phyloP scores from a whole-genome alignment of 1,140 invertebrate genomes.

The Chionoecetes opilio region DNA sequence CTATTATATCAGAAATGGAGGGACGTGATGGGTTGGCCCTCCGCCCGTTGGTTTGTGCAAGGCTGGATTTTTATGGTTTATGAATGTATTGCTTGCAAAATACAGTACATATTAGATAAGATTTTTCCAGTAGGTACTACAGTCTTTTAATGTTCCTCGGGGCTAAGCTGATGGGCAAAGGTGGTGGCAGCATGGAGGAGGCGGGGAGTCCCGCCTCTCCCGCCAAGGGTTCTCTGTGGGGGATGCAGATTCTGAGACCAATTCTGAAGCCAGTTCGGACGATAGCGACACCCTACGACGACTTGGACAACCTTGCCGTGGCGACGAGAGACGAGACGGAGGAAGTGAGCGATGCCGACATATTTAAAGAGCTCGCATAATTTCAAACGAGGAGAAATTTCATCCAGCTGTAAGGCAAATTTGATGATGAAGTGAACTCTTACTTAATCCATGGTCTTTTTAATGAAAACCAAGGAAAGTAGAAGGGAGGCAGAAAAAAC shows the following conservation, averaged over 20 bases:
- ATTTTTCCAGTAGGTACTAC: no score
- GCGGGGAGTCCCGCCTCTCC: not conserved
- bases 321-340: not conserved
- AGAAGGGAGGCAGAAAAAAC: not conserved
- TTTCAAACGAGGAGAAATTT: not conserved
- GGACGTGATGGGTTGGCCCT: no score
- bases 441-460: not conserved
- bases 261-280: constrained; percentile 10
- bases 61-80: no score
- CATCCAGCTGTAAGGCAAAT: not conserved
- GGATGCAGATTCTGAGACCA: no score
- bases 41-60: no score
- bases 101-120: no score
- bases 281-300: constrained; percentile 37
- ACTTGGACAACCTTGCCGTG: not conserved
- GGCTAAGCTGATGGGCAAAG: not conserved
- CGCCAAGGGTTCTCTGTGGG: not conserved
- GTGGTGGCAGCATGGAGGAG: not conserved
- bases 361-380: constrained; percentile 50
- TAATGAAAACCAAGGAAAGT: not conserved
- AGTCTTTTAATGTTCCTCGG: no score
- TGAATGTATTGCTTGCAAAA: no score
- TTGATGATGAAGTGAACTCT: not conserved
- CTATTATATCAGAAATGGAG: no score
- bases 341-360: constrained; percentile 54